These are phyloP conservation scores for Hirtodrosophila duncani DNA, from an alignment of 2,888 invertebrate genomes.

Conservation along the genomic window DNA sequence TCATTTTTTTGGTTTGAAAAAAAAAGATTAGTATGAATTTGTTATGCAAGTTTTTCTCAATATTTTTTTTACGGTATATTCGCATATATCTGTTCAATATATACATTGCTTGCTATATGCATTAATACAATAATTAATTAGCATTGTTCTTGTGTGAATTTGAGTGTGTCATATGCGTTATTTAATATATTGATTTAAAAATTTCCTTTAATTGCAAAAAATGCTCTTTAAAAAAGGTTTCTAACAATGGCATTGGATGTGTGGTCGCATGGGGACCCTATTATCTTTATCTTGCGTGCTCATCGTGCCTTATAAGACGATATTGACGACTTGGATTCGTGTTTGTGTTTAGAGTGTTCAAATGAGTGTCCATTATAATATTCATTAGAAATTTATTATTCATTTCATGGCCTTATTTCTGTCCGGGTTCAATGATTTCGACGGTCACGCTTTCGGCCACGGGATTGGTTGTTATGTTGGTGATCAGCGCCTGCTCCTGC, in stretches of 20 bases:
- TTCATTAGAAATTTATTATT: neutral
- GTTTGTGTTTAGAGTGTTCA: slow-evolving; percentile 30
- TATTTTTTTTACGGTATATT: slow-evolving; percentile 57
- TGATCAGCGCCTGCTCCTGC: slow-evolving; percentile 72
- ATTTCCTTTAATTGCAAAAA: slow-evolving; percentile 50
- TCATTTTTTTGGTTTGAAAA: slow-evolving; percentile 52
- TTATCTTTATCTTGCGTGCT: slow-evolving; percentile 60
- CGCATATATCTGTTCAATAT: slow-evolving; percentile 35
- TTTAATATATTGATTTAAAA: slow-evolving; percentile 37
- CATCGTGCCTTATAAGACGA: slow-evolving; percentile 37
- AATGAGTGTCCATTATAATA: slow-evolving; percentile 11
- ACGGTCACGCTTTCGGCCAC: slow-evolving; percentile 85
- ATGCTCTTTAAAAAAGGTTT: slow-evolving; percentile 42
- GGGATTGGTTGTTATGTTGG: slow-evolving; percentile 78
- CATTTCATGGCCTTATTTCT: slow-evolving; percentile 58
- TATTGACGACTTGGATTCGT: slow-evolving; percentile 41
- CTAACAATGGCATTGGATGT: slow-evolving; percentile 50
- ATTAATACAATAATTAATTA: slow-evolving; percentile 48
- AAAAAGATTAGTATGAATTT: slow-evolving; percentile 76
- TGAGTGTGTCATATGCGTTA: slow-evolving; percentile 30
- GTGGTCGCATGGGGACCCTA: slow-evolving; percentile 5
- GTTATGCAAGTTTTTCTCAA: slow-evolving; percentile 77
- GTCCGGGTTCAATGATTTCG: slow-evolving; percentile 86
- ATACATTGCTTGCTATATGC: slow-evolving; percentile 31
- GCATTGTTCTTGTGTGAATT: slow-evolving; percentile 44